Percentiles rank a stretch among this genome's conserved stretches.
Conservation (phyloP, 1,140 invertebrate species). For the Lucilia cuprina region DNA sequence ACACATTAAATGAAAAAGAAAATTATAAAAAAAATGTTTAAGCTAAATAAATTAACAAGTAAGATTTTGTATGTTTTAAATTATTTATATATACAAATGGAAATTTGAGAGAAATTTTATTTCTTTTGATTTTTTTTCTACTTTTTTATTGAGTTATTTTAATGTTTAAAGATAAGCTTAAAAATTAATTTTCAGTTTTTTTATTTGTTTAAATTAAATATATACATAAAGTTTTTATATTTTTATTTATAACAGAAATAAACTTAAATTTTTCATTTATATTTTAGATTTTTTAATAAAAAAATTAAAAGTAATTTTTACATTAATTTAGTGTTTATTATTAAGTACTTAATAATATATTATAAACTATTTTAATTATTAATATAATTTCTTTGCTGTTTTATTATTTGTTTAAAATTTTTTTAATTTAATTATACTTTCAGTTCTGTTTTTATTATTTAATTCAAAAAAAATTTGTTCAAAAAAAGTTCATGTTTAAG, state of each 20-base stretch:
- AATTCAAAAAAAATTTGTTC: neutral
- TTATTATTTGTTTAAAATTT: neutral
- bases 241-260: neutral
- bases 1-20: too few species aligned
- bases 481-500: neutral
- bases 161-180: conserved; percentile 14
- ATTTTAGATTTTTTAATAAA: neutral
- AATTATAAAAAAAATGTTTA: neutral
- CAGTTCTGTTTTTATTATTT: neutral
- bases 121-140: conserved; percentile 24
- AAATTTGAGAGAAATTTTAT: conserved; percentile 3
- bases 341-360: neutral
- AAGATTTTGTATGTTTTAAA: too few species aligned
- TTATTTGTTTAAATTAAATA: neutral
- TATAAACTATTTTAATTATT: neutral
- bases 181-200: neutral
- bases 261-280: neutral
- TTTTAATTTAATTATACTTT: conserved; percentile 12
- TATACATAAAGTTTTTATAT: neutral
- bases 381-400: neutral
- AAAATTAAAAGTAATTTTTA: neutral
- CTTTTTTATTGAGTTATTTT: neutral
- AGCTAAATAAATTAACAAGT: too few species aligned
- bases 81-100: too few species aligned
- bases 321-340: neutral